These are phyloP conservation scores for Carettochelys insculpta DNA, from an alignment of 2,113 vertebrate species.

Conservation along the genomic window DNA sequence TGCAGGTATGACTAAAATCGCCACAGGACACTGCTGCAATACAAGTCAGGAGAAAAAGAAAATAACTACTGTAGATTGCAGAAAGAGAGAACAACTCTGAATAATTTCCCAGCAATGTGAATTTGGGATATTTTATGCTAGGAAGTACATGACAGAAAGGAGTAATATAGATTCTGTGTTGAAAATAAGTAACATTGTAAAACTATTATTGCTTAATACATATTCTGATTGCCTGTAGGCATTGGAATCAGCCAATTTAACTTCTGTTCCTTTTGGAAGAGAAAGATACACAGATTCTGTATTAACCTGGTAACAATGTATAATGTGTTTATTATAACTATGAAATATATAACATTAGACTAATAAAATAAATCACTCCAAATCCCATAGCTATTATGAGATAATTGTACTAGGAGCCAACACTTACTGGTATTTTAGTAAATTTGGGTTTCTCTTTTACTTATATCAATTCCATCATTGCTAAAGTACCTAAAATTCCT, in stretches of 20 bases:
- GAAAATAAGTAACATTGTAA: slow-evolving; percentile 25
- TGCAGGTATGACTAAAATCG: slow-evolving; percentile 69
- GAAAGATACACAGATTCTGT: slow-evolving; percentile 8
- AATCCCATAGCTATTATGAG: not conserved
- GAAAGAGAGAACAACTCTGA: slow-evolving; percentile 61
- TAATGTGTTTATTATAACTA: not conserved
- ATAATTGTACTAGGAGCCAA: not conserved
- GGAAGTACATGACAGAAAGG: slow-evolving; percentile 23
- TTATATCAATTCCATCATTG: not conserved
- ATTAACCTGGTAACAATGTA: not conserved
- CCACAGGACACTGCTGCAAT: slow-evolving; percentile 50
- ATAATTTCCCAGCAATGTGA: slow-evolving; percentile 58
- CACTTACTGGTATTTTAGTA: not conserved
- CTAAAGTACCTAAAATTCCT: not conserved
- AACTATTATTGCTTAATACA: not conserved
- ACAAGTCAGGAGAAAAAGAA: slow-evolving; percentile 56
- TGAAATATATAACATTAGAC: not conserved
- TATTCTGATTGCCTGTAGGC: not conserved
- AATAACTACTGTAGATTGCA: slow-evolving; percentile 57
- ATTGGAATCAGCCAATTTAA: slow-evolving; percentile 27
- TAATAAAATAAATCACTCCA: not conserved
- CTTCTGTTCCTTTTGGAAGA: slow-evolving; percentile 24
- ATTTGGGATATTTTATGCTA: slow-evolving; percentile 45
- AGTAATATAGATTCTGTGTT: slow-evolving; percentile 23
- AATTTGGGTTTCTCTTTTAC: not conserved